Conservation (phyloP, 2,888 invertebrate species). For the Calameuta pallipes region DNA sequence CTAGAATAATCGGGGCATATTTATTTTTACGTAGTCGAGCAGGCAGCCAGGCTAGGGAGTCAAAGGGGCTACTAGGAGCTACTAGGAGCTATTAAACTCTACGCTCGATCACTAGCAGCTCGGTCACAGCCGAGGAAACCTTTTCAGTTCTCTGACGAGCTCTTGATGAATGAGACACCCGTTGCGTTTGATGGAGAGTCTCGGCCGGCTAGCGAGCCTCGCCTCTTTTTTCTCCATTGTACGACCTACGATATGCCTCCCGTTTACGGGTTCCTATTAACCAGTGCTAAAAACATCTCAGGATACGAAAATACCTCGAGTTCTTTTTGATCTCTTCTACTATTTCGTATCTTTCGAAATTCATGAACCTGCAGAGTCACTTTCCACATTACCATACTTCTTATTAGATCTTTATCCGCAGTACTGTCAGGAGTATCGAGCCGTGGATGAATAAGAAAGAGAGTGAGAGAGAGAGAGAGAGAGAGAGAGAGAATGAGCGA, state of each 20-base stretch:
- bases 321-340: too few relatives aligned
- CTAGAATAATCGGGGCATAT: background rate
- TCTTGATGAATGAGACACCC: background rate
- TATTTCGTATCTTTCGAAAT: too few relatives aligned
- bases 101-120: background rate
- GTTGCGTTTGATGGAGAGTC: background rate
- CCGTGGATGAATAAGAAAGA: too few relatives aligned
- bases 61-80: background rate
- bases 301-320: slow-evolving; percentile 23
- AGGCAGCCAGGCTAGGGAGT: too few relatives aligned
- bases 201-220: too few relatives aligned
- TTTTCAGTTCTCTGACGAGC: slow-evolving; percentile 2
- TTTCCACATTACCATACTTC: too few relatives aligned
- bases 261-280: slow-evolving; percentile 6
- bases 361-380: too few relatives aligned
- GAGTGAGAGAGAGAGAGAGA: too few relatives aligned
- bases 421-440: too few relatives aligned
- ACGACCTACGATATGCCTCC: background rate
- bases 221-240: too few relatives aligned
- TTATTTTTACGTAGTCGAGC: background rate
- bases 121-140: slow-evolving; percentile 2
- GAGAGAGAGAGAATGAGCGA: too few relatives aligned
- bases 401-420: too few relatives aligned
- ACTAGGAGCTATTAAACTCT: background rate
- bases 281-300: slow-evolving; percentile 23